Evolutionary conservation across 2,113 vertebrate species (phyloP).

Genomic region (Elachura formosa): DNA sequence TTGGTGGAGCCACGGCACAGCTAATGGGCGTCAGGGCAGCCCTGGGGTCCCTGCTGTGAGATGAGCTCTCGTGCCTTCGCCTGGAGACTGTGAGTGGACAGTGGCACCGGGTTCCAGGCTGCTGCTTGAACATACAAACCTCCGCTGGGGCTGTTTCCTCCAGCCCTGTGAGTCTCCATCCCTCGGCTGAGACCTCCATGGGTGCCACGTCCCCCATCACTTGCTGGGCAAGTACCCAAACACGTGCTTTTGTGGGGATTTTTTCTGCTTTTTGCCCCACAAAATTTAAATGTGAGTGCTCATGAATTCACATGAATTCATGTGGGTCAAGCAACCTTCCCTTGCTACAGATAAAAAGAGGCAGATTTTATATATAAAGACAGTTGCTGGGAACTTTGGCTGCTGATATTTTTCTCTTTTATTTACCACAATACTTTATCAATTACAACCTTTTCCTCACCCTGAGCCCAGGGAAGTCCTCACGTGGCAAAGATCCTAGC

Average conservation of each 20-base stretch:
- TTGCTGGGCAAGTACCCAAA: background rate
- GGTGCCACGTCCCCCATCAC: accelerated
- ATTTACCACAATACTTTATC: background rate
- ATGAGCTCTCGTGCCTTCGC: background rate
- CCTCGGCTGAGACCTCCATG: accelerated
- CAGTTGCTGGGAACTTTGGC: background rate
- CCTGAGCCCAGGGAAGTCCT: background rate
- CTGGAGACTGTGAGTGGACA: accelerated
- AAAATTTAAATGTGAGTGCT: background rate
- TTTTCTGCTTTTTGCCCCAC: background rate
- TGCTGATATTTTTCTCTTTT: background rate
- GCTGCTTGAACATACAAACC: background rate
- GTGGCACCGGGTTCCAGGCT: too few species aligned
- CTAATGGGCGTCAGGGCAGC: accelerated
- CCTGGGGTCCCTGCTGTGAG: accelerated
- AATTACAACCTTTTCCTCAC: accelerated
- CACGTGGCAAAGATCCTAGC: accelerated
- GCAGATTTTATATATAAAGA: background rate
- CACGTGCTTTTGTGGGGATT: background rate
- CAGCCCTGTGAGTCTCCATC: accelerated
- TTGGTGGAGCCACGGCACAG: accelerated
- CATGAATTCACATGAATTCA: background rate
- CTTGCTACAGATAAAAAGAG: accelerated
- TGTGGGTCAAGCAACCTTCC: accelerated
- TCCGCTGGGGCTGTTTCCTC: accelerated